These are phyloP conservation scores for Mesitornis unicolor DNA, from an alignment of 2,113 vertebrate genomes.

Conservation along the genomic window DNA sequence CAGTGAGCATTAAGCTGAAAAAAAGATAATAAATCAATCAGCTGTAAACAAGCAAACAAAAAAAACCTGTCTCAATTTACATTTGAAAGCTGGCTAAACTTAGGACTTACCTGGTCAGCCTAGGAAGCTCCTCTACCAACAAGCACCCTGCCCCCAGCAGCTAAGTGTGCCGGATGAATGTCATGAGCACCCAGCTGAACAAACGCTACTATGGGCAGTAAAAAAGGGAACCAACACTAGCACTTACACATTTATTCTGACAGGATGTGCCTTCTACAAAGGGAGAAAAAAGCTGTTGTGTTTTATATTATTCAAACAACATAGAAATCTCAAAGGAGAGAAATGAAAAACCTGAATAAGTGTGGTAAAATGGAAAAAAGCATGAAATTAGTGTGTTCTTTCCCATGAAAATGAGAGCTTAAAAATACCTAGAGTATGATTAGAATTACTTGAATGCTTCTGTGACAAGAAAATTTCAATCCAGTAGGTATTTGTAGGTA, in stretches of 20 bases:
- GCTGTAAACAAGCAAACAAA: not conserved
- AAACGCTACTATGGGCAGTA: not conserved
- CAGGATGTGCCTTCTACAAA: not conserved
- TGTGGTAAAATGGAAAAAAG: conserved; percentile 32
- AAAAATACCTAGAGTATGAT: conserved; percentile 36
- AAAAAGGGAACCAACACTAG: not conserved
- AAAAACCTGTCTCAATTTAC: not conserved
- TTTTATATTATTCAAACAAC: not conserved
- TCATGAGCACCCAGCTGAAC: not conserved
- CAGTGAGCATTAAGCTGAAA: not conserved
- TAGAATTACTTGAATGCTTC: conserved; percentile 44
- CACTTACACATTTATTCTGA: not conserved
- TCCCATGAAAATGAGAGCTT: conserved; percentile 11
- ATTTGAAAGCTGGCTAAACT: not conserved
- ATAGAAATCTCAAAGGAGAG: not conserved
- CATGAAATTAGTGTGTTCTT: conserved; percentile 51
- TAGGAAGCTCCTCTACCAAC: not conserved
- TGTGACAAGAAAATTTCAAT: conserved; percentile 70
- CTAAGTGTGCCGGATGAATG: not conserved
- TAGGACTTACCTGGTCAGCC: not conserved
- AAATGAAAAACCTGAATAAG: not conserved
- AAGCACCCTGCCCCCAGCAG: not conserved
- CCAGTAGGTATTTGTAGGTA: conserved; percentile 52
- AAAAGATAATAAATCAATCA: not conserved
- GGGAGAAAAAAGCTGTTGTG: not conserved